Base-by-base conservation (phyloP, 2,888 invertebrate species). In the Papilio demoleus region DNA sequence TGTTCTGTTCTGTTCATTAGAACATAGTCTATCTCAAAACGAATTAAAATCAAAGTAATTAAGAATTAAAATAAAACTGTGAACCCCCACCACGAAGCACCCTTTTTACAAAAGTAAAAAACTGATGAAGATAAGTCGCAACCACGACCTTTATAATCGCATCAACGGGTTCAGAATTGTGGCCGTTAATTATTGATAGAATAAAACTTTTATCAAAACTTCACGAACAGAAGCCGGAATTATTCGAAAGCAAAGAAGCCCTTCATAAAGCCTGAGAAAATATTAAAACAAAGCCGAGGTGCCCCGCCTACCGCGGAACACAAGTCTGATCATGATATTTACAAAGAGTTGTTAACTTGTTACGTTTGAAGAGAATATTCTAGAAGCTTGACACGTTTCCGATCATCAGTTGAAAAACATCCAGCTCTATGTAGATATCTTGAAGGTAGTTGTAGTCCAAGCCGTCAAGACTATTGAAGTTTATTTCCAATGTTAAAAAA, bases 201-300 rank as follows among this genome's bases (percentile, higher is more conserved):
- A 91, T 90, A 88, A 91, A 92, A 92, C 90, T 92, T 92, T 92
- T 92, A 92, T 91, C 89, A 90, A 92, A 92, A 92, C 92, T 92
- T 92, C 92, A 92, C 75, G 84, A 91, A 86, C 92, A 92, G 92
- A 92, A 91, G 90, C 90, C 90, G 85, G 91, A 92, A 91, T 92
- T 92, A 92, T 92, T 92, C 89, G 91, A 88, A 92, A 90, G 92
- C 88, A 86, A 88, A 87, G 86, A 92, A 92, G 89, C 92, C 92
- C 92, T 92, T 92, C 90, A 89, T 91, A 92, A 92, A 90, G 92
- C 88, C 87, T 88, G 88, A 84, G 92, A 92, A 92, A 92, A 92
- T 92, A 92, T 92, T 92, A 92, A 92, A 92, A 92, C 92, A 92
- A 92, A 92, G 92, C 88, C 88, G 84, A 92, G 91, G 91, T 91